Percentiles rank a stretch among this genome's conserved stretches.
Evolutionary conservation across 1,140 invertebrate genomes (phyloP).

Genomic region (Drosophila yakuba): DNA sequence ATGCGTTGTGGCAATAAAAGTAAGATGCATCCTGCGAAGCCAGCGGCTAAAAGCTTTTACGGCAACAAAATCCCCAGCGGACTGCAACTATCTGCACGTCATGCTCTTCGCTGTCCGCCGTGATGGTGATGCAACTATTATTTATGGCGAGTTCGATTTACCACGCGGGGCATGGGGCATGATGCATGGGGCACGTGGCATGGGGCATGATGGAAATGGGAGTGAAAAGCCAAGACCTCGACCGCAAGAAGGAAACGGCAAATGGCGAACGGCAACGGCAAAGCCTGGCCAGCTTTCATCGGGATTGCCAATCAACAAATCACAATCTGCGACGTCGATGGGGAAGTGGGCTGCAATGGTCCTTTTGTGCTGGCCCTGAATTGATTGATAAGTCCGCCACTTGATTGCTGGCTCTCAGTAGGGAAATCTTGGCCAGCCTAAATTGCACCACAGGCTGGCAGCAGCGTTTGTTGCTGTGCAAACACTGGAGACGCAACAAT

Average conservation of each 20-base stretch:
- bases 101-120: background rate
- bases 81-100: constrained; percentile 10
- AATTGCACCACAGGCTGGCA: constrained; percentile 58
- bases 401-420: constrained; percentile 10
- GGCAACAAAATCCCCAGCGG: constrained; percentile 39
- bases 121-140: constrained; percentile 31
- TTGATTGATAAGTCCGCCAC: constrained; percentile 66
- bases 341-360: background rate
- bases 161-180: background rate
- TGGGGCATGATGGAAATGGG: too few relatives aligned
- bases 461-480: constrained; percentile 28
- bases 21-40: constrained; percentile 31
- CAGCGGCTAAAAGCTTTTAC: constrained; percentile 58
- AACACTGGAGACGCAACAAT: constrained; percentile 64
- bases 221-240: constrained; percentile 8
- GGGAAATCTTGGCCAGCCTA: constrained; percentile 54
- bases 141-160: constrained; percentile 47
- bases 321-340: constrained; percentile 49
- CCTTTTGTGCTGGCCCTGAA: constrained; percentile 39
- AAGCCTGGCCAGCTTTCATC: constrained; percentile 36
- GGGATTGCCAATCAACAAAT: constrained; percentile 64
- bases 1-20: constrained; percentile 31
- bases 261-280: constrained; percentile 9
- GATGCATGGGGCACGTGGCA: too few relatives aligned
- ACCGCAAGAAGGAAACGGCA: constrained; percentile 38